phyloP scores from a whole-genome alignment of 2,888 invertebrate genomes.

The Hydropsyche betteni region DNA sequence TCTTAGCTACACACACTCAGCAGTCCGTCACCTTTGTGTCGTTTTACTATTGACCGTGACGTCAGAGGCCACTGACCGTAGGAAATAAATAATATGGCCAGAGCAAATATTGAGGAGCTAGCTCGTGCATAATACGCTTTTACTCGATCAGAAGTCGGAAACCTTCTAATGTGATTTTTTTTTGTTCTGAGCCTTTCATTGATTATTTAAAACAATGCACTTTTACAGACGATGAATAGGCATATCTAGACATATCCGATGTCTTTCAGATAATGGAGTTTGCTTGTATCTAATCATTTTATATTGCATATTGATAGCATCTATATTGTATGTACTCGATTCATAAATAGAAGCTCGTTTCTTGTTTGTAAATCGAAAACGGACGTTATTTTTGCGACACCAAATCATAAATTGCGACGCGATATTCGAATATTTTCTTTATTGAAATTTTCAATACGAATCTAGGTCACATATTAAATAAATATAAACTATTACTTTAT shows the following conservation, averaged over 20 bases:
- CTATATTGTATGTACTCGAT: neutral
- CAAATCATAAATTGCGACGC: too few species aligned
- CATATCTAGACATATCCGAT: too few species aligned
- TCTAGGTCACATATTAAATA: conserved; percentile 22
- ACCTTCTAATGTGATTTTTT: neutral
- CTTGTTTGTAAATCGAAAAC: neutral
- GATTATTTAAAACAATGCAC: too few species aligned
- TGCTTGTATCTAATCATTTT: too few species aligned
- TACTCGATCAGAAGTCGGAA: neutral
- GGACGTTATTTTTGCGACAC: neutral
- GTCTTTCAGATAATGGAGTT: too few species aligned
- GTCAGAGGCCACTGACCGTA: conserved; percentile 38
- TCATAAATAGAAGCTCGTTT: neutral
- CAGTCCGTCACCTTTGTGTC: conserved; percentile 34
- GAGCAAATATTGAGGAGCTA: conserved; percentile 38
- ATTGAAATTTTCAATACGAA: neutral
- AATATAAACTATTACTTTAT: conserved; percentile 16
- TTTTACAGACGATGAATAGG: too few species aligned
- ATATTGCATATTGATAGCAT: too few species aligned
- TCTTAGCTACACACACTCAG: conserved; percentile 14
- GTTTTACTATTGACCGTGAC: conserved; percentile 42
- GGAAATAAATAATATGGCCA: conserved; percentile 36
- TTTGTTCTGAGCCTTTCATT: too few species aligned
- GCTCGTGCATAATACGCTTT: conserved; percentile 8
- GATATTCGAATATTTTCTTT: too few species aligned